Conservation (phyloP, 2,888 invertebrate genomes). For the Argyra leucocephala region DNA sequence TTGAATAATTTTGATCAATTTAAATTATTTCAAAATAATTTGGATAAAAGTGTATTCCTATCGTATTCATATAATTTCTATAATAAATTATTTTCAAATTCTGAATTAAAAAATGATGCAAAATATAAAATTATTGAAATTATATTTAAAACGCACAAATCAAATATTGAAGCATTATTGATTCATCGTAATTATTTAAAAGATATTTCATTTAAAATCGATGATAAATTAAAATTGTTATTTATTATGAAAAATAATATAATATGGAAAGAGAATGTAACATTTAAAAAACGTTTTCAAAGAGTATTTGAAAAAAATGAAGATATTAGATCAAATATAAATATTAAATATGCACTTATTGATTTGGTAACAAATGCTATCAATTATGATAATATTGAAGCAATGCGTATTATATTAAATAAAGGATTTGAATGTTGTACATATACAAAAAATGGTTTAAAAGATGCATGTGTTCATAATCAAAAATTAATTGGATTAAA, state of each 20-base stretch:
- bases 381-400: neutral
- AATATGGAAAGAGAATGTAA: neutral
- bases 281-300: neutral
- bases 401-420: neutral
- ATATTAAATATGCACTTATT: neutral
- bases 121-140: neutral
- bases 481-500: neutral
- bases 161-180: neutral
- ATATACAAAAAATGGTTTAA: neutral
- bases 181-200: neutral
- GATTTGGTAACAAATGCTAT: neutral
- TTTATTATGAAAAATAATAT: neutral
- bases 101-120: neutral
- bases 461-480: neutral
- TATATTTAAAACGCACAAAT: neutral
- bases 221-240: neutral
- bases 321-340: neutral
- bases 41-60: neutral
- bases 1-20: neutral
- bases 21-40: neutral
- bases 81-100: neutral
- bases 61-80: neutral
- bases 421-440: neutral
- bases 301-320: neutral
- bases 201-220: neutral